phyloP scores from a whole-genome alignment of 53 echinoderm and acorn worm species.

The Hippasteria phrygiana region DNA sequence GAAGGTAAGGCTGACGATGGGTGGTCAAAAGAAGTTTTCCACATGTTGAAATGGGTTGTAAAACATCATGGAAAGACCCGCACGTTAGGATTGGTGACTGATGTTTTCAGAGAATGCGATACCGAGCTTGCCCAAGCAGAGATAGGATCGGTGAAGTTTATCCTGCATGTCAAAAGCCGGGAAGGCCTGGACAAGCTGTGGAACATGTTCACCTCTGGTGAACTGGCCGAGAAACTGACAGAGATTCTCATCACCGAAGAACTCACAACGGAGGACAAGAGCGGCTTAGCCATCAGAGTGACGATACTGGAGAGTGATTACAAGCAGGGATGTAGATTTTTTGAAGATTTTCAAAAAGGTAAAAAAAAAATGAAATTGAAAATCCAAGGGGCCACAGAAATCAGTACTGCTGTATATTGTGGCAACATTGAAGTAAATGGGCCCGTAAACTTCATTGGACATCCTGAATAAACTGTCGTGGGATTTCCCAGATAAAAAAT shows the following conservation, averaged over 20 bases:
- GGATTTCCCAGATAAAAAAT: too few species aligned
- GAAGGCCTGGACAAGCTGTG: conserved; percentile 45
- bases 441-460: too few species aligned
- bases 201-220: conserved; percentile 18
- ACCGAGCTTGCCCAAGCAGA: background rate
- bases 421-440: background rate
- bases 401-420: background rate
- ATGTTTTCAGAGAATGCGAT: background rate
- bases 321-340: conserved; percentile 6
- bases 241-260: conserved; percentile 41
- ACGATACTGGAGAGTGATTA: background rate
- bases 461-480: too few species aligned
- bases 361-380: background rate
- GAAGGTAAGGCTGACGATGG: too few species aligned
- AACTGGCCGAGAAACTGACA: conserved; percentile 15
- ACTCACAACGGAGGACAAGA: conserved; percentile 25
- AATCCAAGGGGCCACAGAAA: background rate
- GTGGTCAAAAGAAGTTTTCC: background rate
- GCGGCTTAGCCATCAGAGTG: conserved; percentile 12
- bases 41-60: background rate
- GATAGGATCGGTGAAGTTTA: background rate
- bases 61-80: too few species aligned
- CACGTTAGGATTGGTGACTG: background rate
- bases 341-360: conserved; percentile 11
- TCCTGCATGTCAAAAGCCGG: background rate